A percentile compares a stretch with the other conserved stretches of the same genome.
Conservation (phyloP, 2,113 vertebrate species). For the Cyanoramphus novaezelandiae region DNA sequence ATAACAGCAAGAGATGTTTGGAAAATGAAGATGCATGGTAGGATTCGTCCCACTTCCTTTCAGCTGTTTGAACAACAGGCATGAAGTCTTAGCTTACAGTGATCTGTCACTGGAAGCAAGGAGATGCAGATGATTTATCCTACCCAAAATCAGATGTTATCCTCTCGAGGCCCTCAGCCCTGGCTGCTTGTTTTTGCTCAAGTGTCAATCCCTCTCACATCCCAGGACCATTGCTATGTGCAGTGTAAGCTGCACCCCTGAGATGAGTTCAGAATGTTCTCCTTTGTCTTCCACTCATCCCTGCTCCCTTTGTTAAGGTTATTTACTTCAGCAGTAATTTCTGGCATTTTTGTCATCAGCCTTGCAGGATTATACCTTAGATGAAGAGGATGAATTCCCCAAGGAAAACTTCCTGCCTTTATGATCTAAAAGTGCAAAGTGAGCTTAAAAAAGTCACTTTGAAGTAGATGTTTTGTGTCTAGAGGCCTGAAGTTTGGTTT, state of each 20-base stretch:
- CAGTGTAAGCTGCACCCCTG: neutral
- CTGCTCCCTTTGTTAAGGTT: neutral
- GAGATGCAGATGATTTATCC: neutral
- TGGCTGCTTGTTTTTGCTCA: neutral
- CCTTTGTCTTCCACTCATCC: neutral
- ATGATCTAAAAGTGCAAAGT: neutral
- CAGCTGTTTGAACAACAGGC: neutral
- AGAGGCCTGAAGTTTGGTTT: neutral
- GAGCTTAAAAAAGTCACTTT: neutral
- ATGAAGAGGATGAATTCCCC: neutral
- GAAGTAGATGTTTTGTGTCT: neutral
- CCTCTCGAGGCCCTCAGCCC: neutral
- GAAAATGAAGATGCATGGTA: neutral
- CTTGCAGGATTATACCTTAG: neutral
- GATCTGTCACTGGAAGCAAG: neutral
- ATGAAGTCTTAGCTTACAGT: neutral
- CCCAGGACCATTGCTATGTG: neutral
- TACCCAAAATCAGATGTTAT: neutral
- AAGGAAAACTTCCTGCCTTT: neutral
- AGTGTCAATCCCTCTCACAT: neutral
- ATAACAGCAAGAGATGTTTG: neutral
- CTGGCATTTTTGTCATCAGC: neutral
- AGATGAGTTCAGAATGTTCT: neutral
- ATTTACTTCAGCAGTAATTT: neutral
- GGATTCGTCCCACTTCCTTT: neutral